A percentile compares a stretch with the other conserved stretches of the same genome.
phyloP scores from a whole-genome alignment of 2,113 vertebrate genomes.

The Labeo catla region DNA sequence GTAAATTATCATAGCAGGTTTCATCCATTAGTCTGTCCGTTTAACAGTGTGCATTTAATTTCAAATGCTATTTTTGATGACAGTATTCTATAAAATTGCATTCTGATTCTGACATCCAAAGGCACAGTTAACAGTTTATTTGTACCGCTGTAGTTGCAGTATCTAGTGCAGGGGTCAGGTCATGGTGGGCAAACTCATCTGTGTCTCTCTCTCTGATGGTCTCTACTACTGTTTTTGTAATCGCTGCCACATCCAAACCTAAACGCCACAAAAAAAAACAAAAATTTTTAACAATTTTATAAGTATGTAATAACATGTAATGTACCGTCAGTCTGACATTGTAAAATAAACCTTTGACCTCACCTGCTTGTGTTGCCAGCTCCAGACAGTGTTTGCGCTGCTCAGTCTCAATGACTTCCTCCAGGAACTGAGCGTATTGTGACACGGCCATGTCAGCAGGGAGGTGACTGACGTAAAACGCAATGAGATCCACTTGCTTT shows the following conservation, averaged over 20 bases:
- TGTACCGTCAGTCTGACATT: not conserved
- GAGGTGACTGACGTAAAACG: conserved; percentile 92
- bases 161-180: conserved; percentile 75
- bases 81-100: too few species aligned
- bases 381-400: conserved; percentile 87
- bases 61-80: too few species aligned
- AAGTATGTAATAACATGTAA: not conserved
- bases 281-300: too few species aligned
- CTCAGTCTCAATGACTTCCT: conserved; percentile 86
- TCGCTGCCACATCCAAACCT: conserved; percentile 85
- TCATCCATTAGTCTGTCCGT: too few species aligned
- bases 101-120: too few species aligned
- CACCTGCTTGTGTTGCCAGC: conserved; percentile 89
- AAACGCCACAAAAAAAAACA: not conserved
- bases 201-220: conserved; percentile 83
- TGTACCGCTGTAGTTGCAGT: conserved; percentile 80
- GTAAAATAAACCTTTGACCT: not conserved
- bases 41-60: too few species aligned
- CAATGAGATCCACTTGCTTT: conserved; percentile 87
- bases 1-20: too few species aligned
- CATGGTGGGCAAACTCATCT: conserved; percentile 85
- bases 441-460: conserved; percentile 82
- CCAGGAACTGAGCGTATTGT: conserved; percentile 89
- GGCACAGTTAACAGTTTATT: not conserved
- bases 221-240: conserved; percentile 89